Conservation (phyloP, 1,140 invertebrate genomes). For the Leptinotarsa defecta region DNA sequence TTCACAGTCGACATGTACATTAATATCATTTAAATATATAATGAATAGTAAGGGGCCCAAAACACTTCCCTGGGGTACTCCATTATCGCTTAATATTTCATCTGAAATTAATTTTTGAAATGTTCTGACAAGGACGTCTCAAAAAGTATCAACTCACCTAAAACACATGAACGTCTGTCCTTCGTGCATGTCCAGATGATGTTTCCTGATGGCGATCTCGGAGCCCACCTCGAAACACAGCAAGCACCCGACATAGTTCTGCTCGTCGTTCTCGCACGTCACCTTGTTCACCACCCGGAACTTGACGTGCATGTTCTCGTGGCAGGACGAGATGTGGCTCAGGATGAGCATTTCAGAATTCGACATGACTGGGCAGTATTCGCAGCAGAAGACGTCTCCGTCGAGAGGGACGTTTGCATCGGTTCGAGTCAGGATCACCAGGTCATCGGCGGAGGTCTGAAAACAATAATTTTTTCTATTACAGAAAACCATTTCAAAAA, state of each 20-base stretch:
- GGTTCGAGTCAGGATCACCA: too few species aligned
- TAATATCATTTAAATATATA: too few species aligned
- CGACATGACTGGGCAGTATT: slow-evolving; percentile 29
- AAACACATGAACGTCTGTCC: slow-evolving; percentile 3
- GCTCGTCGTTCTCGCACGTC: slow-evolving; percentile 18
- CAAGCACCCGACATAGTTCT: slow-evolving; percentile 29
- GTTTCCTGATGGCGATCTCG: slow-evolving; percentile 32
- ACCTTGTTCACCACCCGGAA: slow-evolving; percentile 31
- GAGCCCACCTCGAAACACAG: slow-evolving; percentile 33
- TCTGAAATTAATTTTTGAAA: too few species aligned
- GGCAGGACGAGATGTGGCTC: slow-evolving; percentile 17
- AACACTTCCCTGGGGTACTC: too few species aligned
- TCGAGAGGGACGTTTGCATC: too few species aligned
- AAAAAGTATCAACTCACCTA: not conserved
- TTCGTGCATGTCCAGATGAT: slow-evolving; percentile 30
- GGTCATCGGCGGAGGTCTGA: too few species aligned
- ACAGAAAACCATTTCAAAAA: too few species aligned
- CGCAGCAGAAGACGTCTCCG: slow-evolving; percentile 35
- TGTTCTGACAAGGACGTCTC: not conserved
- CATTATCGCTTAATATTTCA: too few species aligned
- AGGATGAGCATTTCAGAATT: slow-evolving; percentile 24
- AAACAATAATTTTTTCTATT: too few species aligned
- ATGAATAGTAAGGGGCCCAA: too few species aligned
- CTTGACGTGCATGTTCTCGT: slow-evolving; percentile 25
- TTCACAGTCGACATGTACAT: too few species aligned